Evolutionary conservation across 2,797 vertebrate genomes (phyloP).

Genomic region (Chloroceryle amazona): DNA sequence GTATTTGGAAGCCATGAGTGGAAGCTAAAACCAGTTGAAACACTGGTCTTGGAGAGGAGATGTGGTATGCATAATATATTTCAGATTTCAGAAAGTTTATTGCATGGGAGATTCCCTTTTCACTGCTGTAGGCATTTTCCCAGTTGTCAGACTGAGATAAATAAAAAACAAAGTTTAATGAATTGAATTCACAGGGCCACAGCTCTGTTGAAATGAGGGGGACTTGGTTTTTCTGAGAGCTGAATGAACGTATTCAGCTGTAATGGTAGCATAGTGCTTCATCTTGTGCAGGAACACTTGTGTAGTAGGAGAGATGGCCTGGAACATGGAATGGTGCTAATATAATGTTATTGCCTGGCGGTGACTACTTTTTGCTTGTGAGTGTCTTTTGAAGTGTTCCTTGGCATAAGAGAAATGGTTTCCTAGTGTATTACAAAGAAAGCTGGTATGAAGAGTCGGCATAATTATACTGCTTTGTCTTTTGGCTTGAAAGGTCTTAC

Average conservation of each 20-base stretch:
- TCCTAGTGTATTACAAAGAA: background rate
- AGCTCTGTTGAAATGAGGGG: background rate
- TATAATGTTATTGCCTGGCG: background rate
- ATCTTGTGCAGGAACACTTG: background rate
- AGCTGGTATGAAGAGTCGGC: background rate
- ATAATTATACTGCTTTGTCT: background rate
- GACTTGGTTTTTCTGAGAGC: background rate
- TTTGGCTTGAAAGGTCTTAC: background rate
- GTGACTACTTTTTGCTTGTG: slow-evolving; percentile 3
- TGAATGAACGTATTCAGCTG: background rate
- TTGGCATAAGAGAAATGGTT: background rate
- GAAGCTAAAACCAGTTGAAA: background rate
- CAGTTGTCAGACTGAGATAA: slow-evolving; percentile 21
- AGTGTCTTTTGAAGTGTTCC: background rate
- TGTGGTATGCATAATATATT: background rate
- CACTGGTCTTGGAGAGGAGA: background rate
- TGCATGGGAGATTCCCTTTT: background rate
- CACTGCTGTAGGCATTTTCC: background rate
- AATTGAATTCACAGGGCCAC: background rate
- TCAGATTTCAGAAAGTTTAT: background rate
- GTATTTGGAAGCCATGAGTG: background rate
- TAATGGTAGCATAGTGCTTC: slow-evolving; percentile 1
- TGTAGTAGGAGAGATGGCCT: background rate
- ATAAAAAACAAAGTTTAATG: background rate
- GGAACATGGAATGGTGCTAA: background rate